phyloP scores from a whole-genome alignment of 2,113 vertebrate genomes.

The Ornithorhynchus anatinus region DNA sequence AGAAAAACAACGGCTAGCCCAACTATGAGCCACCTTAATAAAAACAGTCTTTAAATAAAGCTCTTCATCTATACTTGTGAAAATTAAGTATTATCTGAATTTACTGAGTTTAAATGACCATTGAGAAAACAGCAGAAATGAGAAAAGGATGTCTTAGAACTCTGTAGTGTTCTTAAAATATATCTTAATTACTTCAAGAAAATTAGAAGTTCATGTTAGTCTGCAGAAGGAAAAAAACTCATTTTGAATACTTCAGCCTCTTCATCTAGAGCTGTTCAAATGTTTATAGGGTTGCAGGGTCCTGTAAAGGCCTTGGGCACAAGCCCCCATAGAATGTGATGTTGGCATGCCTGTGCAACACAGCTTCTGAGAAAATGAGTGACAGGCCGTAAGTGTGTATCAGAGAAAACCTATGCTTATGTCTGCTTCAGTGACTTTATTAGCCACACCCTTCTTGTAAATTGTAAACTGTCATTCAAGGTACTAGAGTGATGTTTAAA shows the following conservation, averaged over 20 bases:
- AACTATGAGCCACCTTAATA: too few species aligned
- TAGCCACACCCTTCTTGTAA: constrained; percentile 71
- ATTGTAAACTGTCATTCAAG: constrained; percentile 71
- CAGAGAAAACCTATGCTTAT: constrained; percentile 50
- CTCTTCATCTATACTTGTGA: too few species aligned
- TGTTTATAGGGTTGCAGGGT: neutral
- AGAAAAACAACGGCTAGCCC: too few species aligned
- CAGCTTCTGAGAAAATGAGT: constrained; percentile 47
- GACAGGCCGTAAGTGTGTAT: constrained; percentile 49
- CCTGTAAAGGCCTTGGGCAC: constrained; percentile 63
- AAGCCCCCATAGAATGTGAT: constrained; percentile 42
- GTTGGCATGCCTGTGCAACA: constrained; percentile 67
- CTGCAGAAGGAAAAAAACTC: constrained; percentile 16
- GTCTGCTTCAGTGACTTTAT: constrained; percentile 67
- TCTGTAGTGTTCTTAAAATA: neutral
- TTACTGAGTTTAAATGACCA: neutral
- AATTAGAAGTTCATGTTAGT: neutral
- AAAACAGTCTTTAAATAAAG: too few species aligned
- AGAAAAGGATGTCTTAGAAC: too few species aligned
- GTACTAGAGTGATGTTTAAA: constrained; percentile 56
- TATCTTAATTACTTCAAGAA: neutral
- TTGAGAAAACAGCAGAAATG: constrained; percentile 1
- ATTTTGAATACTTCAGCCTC: neutral
- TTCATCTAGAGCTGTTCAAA: constrained; percentile 36
- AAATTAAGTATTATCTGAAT: too few species aligned